Evolutionary conservation across 2,113 vertebrate genomes (phyloP), one percentile per base, ranked within the genome.

Genomic region (Antechinus stuartii): DNA sequence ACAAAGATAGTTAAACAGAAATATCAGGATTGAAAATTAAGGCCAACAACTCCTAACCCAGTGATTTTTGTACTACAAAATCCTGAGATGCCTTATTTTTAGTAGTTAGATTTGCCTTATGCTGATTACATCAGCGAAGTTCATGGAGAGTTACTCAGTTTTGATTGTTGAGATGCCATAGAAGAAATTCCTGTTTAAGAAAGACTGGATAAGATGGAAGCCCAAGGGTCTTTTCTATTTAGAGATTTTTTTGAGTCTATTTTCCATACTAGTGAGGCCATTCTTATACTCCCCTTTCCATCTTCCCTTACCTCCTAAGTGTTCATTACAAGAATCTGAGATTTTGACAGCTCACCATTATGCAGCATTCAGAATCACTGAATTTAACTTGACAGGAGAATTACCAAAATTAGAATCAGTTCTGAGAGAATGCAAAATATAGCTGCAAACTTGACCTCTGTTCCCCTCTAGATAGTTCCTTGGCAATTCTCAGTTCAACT

Each of bases 401-500:
- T 47, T 95, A 54, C 94, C 7, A 0, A 92, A 94, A 95, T 55
- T 93, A 93, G 94, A 19, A 91, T 93, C 68, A 97, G 94, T 93
- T 52, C 42, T 7, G 26, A 23, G 55, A 94, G 47, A 50, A 97
- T 89, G 54, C 61, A 47, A 84, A 76, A 10, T 90, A 24, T 12
- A 25, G 49, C 54, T 53, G 54, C 92, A 19, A 92, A n/a, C 95
- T 95, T 92, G 96, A 96, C 94, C 93, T 91, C 47, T 94, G n/a
- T 56, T 68, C 30, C 35, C 55, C 76, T 89, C 57, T 49, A 56
- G 94, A 92, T 53, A 30, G 25, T 11, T 93, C 96, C 96, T 95
- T 92, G 93, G 47, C 12, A 9, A 42, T 61, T 49, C 24, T 42
- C 23, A 3, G 26, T 91, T 92, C 89, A 90, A n/a, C 23, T 42